These are phyloP conservation scores for Ciona savignyi DNA, from an alignment of 23 tunicate species.

Conservation along the genomic window DNA sequence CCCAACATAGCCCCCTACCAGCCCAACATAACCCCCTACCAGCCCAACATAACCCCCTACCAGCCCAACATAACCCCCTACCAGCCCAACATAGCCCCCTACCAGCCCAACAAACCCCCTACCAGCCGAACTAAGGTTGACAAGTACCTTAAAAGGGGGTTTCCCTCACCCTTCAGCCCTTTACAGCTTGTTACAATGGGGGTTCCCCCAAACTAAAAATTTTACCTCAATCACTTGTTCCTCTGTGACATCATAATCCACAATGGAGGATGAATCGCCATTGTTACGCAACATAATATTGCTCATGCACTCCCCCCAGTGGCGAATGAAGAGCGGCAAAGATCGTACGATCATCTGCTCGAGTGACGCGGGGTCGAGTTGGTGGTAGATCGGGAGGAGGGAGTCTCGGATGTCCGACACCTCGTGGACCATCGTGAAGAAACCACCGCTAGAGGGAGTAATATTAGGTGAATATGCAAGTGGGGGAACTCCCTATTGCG, in stretches of 20 bases:
- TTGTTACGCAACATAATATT: slow-evolving; percentile 1
- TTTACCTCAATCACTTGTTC: slow-evolving; percentile 29
- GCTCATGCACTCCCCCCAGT: slow-evolving; percentile 50
- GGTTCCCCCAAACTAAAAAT: too few relatives aligned
- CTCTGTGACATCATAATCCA: slow-evolving; percentile 27
- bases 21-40: too few relatives aligned
- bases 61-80: too few relatives aligned
- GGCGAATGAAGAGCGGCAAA: slow-evolving; percentile 56
- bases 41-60: too few relatives aligned
- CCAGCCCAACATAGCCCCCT: too few relatives aligned
- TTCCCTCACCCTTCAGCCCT: too few relatives aligned
- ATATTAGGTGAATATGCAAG: too few relatives aligned
- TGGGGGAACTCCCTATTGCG: too few relatives aligned
- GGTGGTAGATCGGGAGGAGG: slow-evolving; percentile 38
- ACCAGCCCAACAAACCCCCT: too few relatives aligned
- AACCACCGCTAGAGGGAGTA: slow-evolving; percentile 29
- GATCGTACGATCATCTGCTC: slow-evolving; percentile 44
- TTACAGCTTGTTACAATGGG: too few relatives aligned
- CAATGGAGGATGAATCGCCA: neutral
- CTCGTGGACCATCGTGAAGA: slow-evolving; percentile 42
- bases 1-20: too few relatives aligned
- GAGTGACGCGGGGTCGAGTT: slow-evolving; percentile 54
- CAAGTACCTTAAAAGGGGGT: neutral
- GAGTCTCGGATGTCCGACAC: slow-evolving; percentile 31
- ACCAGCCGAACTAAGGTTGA: neutral